These are phyloP conservation scores for Oncopodura yosiiana DNA, from an alignment of 1,140 invertebrate genomes.

Conservation along the genomic window DNA sequence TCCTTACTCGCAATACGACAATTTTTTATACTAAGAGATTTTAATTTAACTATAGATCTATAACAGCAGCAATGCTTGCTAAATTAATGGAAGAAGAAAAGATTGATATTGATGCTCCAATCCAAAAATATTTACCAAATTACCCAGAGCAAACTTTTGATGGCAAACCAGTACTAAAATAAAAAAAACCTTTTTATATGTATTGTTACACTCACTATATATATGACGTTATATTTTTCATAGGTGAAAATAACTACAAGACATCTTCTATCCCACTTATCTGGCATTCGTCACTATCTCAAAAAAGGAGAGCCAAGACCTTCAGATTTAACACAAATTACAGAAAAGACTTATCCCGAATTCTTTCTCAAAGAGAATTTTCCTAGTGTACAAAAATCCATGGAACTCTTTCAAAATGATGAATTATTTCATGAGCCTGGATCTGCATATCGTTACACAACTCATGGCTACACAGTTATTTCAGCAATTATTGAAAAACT, in stretches of 20 bases:
- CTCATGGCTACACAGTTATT: conserved; percentile 51
- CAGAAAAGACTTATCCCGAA: conserved; percentile 38
- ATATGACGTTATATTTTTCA: conserved; percentile 20
- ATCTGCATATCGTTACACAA: conserved; percentile 48
- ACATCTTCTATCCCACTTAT: conserved; percentile 46
- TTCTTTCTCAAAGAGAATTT: conserved; percentile 43
- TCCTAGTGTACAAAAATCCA: conserved; percentile 42
- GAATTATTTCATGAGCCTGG: conserved; percentile 48
- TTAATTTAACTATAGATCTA: no score
- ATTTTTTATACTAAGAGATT: no score
- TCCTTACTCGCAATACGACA: no score
- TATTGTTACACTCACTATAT: conserved; percentile 12
- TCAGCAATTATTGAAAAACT: conserved; percentile 50
- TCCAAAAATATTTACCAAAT: conserved; percentile 47
- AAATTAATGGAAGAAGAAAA: conserved; percentile 47
- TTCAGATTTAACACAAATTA: conserved; percentile 10
- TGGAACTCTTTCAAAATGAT: conserved; percentile 53
- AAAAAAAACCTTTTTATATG: background rate
- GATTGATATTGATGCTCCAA: conserved; percentile 50
- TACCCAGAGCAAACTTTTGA: conserved; percentile 48
- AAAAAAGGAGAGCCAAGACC: conserved; percentile 36
- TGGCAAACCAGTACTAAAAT: conserved; percentile 34
- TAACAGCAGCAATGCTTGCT: conserved; percentile 49
- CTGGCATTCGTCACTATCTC: conserved; percentile 50
- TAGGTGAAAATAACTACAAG: conserved; percentile 48